Base-by-base conservation (phyloP, 2,113 vertebrate species). In the Pseudorhombus dupliciocellatus region DNA sequence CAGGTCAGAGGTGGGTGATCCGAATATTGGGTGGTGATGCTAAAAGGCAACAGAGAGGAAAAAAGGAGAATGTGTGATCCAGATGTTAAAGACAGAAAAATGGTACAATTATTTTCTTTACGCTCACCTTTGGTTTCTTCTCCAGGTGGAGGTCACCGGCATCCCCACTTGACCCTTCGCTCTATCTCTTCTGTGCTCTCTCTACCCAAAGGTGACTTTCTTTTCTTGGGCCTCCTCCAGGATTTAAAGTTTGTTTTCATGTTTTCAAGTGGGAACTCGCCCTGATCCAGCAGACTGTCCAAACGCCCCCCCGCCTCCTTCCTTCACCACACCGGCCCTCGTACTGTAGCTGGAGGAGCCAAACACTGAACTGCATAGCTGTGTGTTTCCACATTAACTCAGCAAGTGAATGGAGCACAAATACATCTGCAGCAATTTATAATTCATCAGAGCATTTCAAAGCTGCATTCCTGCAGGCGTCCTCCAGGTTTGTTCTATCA, bases 341-440 rank as follows among this genome's bases (percentile, higher is more conserved):
- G 14, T 1, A 18, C 50, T 55, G 55, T 44, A 58, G 57, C 61
- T 68, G 52, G n/a, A 21, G 30, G 11, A 69, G 37, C 25, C 51
- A 75, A 76, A 66, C 55, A 46, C 30, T 14, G 21, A 69, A 51
- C 30, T 79, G 64, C 74, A 66, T 56, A 66, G 71, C 56, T 72
- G 52, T 25, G 31, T 20, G 59, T 87, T 84, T 86, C 81, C 77
- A 87, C 72, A 83, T 84, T 75, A 77, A 37, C 54, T 48, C 51
- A 48, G 34, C 28, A 37, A 77, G 48, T 57, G 64, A 78, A 69
- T 31, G n/a, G 20, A 57, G 64, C 15, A 1, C 63, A 46, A 50
- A 75, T 73, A 46, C 79, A 81, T 86, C 74, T 66, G 20, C 57
- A 44, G 66, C 51, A 40, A 77, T 83, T 86, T 65, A 70, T 54